These are phyloP conservation scores for Hyposmocoma kahamanoa DNA, from an alignment of 1,140 invertebrate genomes.

Conservation along the genomic window DNA sequence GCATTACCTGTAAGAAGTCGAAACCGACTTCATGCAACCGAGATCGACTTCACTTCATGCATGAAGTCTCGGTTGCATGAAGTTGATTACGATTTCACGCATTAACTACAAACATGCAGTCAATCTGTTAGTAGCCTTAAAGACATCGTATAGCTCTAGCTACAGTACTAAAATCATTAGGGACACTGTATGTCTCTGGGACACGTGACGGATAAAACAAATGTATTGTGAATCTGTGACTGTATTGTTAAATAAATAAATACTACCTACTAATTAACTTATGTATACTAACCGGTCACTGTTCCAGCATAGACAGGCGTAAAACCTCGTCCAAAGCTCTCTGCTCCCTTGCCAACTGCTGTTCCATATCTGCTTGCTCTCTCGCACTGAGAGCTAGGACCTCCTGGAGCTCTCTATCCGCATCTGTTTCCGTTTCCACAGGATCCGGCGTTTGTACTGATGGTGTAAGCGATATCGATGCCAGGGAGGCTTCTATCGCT, in stretches of 20 bases:
- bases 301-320: slow-evolving; percentile 55
- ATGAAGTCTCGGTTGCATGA: too few relatives aligned
- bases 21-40: too few relatives aligned
- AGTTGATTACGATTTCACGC: too few relatives aligned
- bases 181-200: too few relatives aligned
- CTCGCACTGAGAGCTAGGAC: slow-evolving; percentile 43
- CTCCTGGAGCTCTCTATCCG: background rate
- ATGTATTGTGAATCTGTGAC: too few relatives aligned
- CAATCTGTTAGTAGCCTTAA: too few relatives aligned
- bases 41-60: too few relatives aligned
- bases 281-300: slow-evolving; percentile 27
- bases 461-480: slow-evolving; percentile 8
- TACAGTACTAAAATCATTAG: too few relatives aligned
- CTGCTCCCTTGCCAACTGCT: slow-evolving; percentile 39
- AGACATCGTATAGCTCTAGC: too few relatives aligned
- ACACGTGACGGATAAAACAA: too few relatives aligned
- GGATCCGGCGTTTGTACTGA: background rate
- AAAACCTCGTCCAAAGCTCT: slow-evolving; percentile 46
- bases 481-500: slow-evolving; percentile 51
- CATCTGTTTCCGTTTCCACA: slow-evolving; percentile 33
- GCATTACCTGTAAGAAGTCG: too few relatives aligned
- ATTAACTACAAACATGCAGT: too few relatives aligned
- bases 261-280: background rate
- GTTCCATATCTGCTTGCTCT: slow-evolving; percentile 34
- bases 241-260: background rate